phyloP scores from a whole-genome alignment of 2,113 vertebrate genomes.

The Solenodon paradoxus region DNA sequence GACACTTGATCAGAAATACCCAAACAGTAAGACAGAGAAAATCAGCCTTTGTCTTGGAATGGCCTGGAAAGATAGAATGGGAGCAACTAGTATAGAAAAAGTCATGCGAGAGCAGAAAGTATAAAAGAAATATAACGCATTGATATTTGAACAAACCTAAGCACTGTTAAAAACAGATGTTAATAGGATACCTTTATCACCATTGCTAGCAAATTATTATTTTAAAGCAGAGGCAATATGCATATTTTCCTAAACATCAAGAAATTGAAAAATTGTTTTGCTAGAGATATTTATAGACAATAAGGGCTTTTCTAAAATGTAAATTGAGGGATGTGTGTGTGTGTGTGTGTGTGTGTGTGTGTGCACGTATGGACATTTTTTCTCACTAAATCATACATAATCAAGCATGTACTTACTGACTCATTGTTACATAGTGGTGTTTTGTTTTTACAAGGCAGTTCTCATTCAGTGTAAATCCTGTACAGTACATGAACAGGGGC shows the following conservation, averaged over 20 bases:
- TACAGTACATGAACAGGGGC: neutral
- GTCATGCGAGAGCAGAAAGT: neutral
- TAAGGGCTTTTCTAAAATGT: neutral
- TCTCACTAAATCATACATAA: neutral
- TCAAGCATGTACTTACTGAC: neutral
- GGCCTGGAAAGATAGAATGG: neutral
- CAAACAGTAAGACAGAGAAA: neutral
- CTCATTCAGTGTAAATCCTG: neutral
- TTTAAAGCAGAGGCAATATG: neutral
- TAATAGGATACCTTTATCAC: neutral
- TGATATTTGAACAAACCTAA: neutral
- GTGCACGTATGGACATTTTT: neutral
- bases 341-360: neutral
- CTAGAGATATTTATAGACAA: neutral
- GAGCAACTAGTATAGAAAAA: neutral
- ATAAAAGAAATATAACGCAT: neutral
- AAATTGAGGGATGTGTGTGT: neutral
- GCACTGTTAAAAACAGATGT: neutral
- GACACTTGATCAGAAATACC: neutral
- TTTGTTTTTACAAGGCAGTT: no score
- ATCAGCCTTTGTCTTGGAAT: neutral
- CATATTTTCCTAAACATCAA: neutral
- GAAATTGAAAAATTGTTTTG: neutral
- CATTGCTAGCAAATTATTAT: neutral
- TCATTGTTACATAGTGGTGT: neutral